Conservation (phyloP, 2,888 invertebrate species). For the Drosophila mercatorum region DNA sequence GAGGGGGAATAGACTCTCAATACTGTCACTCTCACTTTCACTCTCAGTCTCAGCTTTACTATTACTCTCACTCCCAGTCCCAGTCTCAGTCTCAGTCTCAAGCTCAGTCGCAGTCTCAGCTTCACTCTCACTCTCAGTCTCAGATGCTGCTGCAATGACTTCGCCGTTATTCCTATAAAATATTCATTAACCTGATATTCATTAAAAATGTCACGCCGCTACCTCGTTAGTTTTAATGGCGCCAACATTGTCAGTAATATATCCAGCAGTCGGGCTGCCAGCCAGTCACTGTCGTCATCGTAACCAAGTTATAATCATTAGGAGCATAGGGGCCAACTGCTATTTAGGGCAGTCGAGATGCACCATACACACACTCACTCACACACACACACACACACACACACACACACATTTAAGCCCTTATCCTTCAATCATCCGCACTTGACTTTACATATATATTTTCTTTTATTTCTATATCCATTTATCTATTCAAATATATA, state of each 20-base stretch:
- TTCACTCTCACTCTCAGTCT: no score
- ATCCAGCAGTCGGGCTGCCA: conserved; percentile 5
- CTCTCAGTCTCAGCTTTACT: no score
- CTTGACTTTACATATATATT: background rate
- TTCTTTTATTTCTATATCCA: background rate
- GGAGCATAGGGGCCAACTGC: conserved; percentile 20
- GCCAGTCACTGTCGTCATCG: conserved; percentile 33
- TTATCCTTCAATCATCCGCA: background rate
- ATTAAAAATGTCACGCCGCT: conserved; percentile 57
- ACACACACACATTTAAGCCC: no score
- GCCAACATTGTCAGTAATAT: conserved; percentile 41
- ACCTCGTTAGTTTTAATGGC: conserved; percentile 70
- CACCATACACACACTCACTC: background rate
- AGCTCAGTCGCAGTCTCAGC: no score
- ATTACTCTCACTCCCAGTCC: no score
- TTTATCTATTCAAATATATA: background rate
- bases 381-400: no score
- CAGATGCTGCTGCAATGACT: no score
- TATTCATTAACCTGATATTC: conserved; percentile 76
- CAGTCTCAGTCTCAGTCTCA: no score
- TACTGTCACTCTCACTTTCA: no score
- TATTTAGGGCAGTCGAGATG: conserved; percentile 35
- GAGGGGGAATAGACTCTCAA: no score
- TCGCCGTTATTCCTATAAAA: conserved; percentile 56
- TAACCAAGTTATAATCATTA: conserved; percentile 43